phyloP scores from a whole-genome alignment of 1,140 invertebrate genomes.

The Yoshiicerus persimilis region DNA sequence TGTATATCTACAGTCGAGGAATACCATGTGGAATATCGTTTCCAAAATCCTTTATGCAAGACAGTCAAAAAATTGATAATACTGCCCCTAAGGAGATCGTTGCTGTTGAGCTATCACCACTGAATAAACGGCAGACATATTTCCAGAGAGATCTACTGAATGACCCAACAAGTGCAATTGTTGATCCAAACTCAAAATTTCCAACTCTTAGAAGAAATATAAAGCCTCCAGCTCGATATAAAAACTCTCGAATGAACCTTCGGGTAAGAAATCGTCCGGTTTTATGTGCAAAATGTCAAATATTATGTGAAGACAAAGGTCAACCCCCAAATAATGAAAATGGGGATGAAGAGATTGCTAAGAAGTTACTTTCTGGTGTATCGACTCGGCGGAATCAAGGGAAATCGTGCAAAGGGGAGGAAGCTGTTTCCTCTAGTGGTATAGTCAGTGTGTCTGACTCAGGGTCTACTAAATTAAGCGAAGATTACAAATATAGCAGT shows the following conservation, averaged over 20 bases:
- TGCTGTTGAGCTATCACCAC: conserved; percentile 7
- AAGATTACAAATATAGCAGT: conserved; percentile 33
- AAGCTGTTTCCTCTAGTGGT: neutral
- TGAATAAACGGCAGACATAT: conserved; percentile 40
- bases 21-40: conserved; percentile 48
- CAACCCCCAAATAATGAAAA: neutral
- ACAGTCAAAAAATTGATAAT: neutral
- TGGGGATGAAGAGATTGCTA: neutral
- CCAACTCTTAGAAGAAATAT: conserved; percentile 34
- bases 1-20: conserved; percentile 39
- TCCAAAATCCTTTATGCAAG: conserved; percentile 34
- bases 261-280: conserved; percentile 32
- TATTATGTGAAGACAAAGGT: conserved; percentile 37
- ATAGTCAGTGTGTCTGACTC: neutral
- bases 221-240: conserved; percentile 46
- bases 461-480: neutral
- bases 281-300: conserved; percentile 44
- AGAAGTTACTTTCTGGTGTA: neutral
- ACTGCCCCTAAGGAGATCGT: neutral
- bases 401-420: neutral
- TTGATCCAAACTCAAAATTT: neutral
- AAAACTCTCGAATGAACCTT: conserved; percentile 39
- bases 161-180: conserved; percentile 11
- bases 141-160: conserved; percentile 26
- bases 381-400: neutral